These are phyloP conservation scores for Drosophila cardini DNA, from an alignment of 1,140 invertebrate genomes.

Conservation along the genomic window DNA sequence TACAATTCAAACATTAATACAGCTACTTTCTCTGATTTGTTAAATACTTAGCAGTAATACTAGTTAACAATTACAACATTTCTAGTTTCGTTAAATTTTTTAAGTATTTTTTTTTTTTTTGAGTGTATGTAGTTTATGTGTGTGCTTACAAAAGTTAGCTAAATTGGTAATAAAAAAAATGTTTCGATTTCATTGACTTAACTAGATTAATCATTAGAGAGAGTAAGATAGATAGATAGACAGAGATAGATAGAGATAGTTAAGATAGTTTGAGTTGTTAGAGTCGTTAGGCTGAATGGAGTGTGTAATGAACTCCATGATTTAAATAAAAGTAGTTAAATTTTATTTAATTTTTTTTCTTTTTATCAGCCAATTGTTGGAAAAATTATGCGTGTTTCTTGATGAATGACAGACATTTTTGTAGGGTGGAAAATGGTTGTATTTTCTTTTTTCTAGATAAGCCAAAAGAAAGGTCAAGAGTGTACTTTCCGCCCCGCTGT, in stretches of 20 bases:
- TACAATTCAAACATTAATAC: conserved; percentile 62
- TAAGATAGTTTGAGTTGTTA: conserved; percentile 36
- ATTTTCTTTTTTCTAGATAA: conserved; percentile 19
- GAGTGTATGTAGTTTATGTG: conserved; percentile 27
- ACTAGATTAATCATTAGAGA: conserved; percentile 69
- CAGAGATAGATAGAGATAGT: conserved; percentile 21
- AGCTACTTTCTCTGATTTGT: conserved; percentile 31
- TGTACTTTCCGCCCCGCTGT: conserved; percentile 17
- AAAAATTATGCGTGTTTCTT: conserved; percentile 12
- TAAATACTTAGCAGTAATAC: conserved; percentile 70
- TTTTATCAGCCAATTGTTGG: conserved; percentile 28
- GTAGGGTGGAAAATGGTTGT: conserved; percentile 5
- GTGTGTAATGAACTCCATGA: conserved; percentile 5
- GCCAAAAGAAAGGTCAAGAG: conserved; percentile 34
- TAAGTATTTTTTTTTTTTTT: conserved; percentile 8
- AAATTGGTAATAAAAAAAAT: conserved; percentile 40
- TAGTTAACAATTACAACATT: conserved; percentile 56
- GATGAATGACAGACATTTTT: conserved; percentile 11
- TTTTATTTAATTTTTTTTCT: conserved; percentile 16
- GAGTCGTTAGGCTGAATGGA: conserved; percentile 16
- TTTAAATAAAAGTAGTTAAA: conserved; percentile 48
- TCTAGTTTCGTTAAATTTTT: conserved; percentile 12
- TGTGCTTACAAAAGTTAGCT: conserved; percentile 71
- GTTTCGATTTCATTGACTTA: conserved; percentile 55
- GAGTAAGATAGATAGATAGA: conserved; percentile 48